Evolutionary conservation across 2,888 invertebrate genomes (phyloP).

Genomic region (Sericinus montela): DNA sequence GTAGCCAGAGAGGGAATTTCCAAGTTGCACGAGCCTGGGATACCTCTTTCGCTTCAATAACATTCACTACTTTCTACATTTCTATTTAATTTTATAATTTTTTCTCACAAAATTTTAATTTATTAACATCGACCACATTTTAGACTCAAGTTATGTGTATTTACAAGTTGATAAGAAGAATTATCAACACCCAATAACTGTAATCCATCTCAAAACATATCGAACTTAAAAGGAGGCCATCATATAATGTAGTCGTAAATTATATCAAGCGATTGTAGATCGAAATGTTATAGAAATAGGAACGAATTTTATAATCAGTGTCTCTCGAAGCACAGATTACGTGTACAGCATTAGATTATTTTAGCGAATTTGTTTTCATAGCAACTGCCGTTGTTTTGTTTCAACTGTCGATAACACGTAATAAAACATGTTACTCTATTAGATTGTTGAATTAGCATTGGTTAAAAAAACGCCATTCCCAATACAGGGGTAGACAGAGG

Average conservation of each 20-base stretch:
- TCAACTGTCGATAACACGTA: constrained; percentile 2
- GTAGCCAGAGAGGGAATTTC: too few relatives aligned
- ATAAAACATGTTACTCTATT: not conserved
- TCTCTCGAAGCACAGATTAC: not conserved
- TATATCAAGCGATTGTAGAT: not conserved
- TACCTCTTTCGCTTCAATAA: too few relatives aligned
- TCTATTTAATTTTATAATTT: too few relatives aligned
- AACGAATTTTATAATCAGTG: not conserved
- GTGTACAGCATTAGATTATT: not conserved
- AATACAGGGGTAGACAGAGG: too few relatives aligned
- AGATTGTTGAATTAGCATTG: not conserved
- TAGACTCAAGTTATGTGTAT: too few relatives aligned
- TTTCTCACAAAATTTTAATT: too few relatives aligned
- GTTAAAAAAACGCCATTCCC: too few relatives aligned
- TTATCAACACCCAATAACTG: too few relatives aligned
- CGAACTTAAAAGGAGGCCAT: not conserved
- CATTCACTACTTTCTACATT: too few relatives aligned
- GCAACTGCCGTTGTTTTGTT: constrained; percentile 1
- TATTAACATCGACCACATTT: too few relatives aligned
- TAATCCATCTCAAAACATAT: not conserved
- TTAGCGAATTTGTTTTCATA: constrained; percentile 11
- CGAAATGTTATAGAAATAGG: not conserved
- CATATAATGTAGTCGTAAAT: not conserved
- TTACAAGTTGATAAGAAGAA: too few relatives aligned
- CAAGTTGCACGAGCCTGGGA: too few relatives aligned